phyloP scores from a whole-genome alignment of 2,888 invertebrate species.

The Periphyllus acericola region DNA sequence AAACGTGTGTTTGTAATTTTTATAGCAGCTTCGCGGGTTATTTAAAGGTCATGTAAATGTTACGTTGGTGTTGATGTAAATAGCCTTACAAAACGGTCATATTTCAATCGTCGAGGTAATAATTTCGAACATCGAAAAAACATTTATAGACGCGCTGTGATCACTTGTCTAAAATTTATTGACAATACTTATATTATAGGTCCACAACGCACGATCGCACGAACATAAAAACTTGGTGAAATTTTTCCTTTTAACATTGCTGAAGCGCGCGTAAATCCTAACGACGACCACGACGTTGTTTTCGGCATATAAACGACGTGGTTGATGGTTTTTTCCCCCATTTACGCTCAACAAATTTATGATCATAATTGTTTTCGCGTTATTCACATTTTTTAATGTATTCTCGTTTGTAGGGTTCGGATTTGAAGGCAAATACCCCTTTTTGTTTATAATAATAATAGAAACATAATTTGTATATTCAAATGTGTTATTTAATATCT shows the following conservation, averaged over 20 bases:
- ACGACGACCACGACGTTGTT: not conserved
- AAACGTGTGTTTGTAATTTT: no score
- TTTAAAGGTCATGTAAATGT: no score
- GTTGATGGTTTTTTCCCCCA: not conserved
- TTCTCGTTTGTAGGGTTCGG: no score
- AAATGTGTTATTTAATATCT: no score
- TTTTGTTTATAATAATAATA: no score
- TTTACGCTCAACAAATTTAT: conserved; percentile 30
- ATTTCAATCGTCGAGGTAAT: not conserved
- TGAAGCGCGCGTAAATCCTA: not conserved
- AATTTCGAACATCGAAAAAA: not conserved
- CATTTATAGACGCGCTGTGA: not conserved
- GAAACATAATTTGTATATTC: no score
- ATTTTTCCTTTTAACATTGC: not conserved
- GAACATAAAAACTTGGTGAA: not conserved
- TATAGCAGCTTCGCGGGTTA: no score
- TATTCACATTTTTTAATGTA: conserved; percentile 4
- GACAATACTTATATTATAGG: no score
- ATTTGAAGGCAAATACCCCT: no score
- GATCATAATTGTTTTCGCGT: conserved; percentile 7
- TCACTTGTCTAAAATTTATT: not conserved
- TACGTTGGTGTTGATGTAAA: no score
- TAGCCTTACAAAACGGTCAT: not conserved
- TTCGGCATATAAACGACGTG: conserved; percentile 4
- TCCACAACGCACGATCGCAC: no score